Conservation (phyloP, 2,113 vertebrate species). For the Platichthys flesus region DNA sequence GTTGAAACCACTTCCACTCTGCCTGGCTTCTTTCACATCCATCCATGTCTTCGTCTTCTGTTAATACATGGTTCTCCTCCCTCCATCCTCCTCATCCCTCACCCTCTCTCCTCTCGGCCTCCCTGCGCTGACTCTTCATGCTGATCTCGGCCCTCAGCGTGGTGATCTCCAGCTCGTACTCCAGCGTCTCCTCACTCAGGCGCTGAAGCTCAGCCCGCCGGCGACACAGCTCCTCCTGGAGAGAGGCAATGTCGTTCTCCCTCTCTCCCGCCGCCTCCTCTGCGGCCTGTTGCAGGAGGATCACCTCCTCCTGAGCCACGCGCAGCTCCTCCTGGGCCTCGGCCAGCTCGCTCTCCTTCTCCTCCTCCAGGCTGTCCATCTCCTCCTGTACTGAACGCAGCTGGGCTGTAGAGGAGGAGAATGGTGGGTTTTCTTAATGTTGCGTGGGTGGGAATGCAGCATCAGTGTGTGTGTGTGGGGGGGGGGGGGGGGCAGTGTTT, state of each 20-base stretch:
- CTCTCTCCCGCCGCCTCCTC: constrained; percentile 86
- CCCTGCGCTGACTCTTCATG: constrained; percentile 84
- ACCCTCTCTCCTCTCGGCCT: constrained; percentile 81
- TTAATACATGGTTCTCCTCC: neutral
- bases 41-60: neutral
- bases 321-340: constrained; percentile 85
- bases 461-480: constrained; percentile 4
- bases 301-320: constrained; percentile 84
- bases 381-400: constrained; percentile 87
- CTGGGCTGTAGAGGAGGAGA: constrained; percentile 80
- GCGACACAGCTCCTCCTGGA: constrained; percentile 89
- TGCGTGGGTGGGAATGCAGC: constrained; percentile 25
- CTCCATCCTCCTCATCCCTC: constrained; percentile 34
- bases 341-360: constrained; percentile 86
- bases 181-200: constrained; percentile 82
- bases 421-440: constrained; percentile 17
- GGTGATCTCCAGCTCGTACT: constrained; percentile 89
- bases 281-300: constrained; percentile 83
- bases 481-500: constrained; percentile 23
- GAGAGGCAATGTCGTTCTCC: constrained; percentile 88
- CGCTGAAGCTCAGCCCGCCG: constrained; percentile 84
- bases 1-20: neutral
- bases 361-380: constrained; percentile 87
- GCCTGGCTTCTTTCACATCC: neutral
- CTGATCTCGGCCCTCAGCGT: constrained; percentile 88